Conservation (phyloP, 2,888 invertebrate species). For the Nymphalis c-album region DNA sequence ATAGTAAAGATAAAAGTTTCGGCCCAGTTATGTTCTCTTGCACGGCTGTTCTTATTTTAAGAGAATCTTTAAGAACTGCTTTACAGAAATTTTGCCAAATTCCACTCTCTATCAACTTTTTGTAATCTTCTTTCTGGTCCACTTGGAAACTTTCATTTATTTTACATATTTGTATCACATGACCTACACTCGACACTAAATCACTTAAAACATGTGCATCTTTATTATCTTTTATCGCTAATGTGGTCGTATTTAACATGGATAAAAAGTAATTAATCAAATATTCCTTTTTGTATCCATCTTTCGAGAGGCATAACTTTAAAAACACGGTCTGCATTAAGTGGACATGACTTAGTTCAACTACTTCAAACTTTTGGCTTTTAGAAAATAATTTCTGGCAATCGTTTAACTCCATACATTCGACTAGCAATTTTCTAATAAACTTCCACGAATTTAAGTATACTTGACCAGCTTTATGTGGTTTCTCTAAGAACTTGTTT, state of each 20-base stretch:
- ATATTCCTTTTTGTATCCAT: conserved; percentile 60
- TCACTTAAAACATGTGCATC: conserved; percentile 48
- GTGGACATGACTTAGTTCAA: conserved; percentile 81
- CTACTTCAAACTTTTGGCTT: conserved; percentile 83
- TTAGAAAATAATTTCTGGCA: conserved; percentile 81
- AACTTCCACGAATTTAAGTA: conserved; percentile 82
- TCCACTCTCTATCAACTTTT: conserved; percentile 69
- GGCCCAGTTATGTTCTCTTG: conserved; percentile 64
- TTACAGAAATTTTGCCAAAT: conserved; percentile 83
- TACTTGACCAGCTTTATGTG: conserved; percentile 85
- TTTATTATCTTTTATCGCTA: conserved; percentile 72
- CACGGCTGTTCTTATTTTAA: conserved; percentile 72
- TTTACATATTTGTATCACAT: conserved; percentile 59
- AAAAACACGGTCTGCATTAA: conserved; percentile 79
- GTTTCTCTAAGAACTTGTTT: conserved; percentile 84
- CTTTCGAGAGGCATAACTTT: conserved; percentile 67
- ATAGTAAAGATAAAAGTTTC: conserved; percentile 79
- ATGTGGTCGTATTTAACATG: conserved; percentile 77
- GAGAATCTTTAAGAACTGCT: conserved; percentile 84
- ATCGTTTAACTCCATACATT: conserved; percentile 81
- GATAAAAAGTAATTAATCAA: conserved; percentile 79
- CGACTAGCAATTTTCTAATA: conserved; percentile 81
- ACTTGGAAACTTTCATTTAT: conserved; percentile 50
- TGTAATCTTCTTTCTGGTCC: conserved; percentile 57
- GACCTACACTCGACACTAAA: conserved; percentile 56